Evolutionary conservation across 2,888 invertebrate species (phyloP), one percentile per base, ranked within the genome.

Genomic region (Dicranocentrus wangi): DNA sequence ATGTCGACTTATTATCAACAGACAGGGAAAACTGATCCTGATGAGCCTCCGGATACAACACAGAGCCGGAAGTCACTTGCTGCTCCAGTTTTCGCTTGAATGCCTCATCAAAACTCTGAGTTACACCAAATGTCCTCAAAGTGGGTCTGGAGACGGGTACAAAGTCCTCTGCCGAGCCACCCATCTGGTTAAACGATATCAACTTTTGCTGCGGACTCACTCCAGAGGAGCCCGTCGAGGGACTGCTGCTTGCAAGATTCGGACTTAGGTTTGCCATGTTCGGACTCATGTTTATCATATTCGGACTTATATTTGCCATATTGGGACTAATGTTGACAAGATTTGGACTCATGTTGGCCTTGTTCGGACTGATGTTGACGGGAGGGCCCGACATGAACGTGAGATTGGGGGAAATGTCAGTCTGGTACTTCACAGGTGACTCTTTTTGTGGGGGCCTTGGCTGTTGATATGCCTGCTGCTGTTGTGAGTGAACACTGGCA

Each of bases 51-150:
- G 58, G 43, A 13, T 79, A 58, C 17, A 71, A 21, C 2, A 79
- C 39, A 23, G 79, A 65, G 39, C 79, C 79, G 8, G 79, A 65
- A 8, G 66, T 55, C 43, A 71, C 32, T 58, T 82, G 75, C 2
- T 72, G 58, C 5, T 83, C 85, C 8, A 82, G 25, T 60, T 81
- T 83, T 10, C 78, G 60, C 23, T 80, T 83, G 58, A 81, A 58
- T 7, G 81, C 72, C n/a, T 83, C 85, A 32, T 85, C 85, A 58
- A 84, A 84, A 68, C 84, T 85, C 23, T 79, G 73, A 0, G 83
- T 84, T 1, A 81, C 81, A 10, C 84, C 85, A 47, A 84, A 82
- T 7, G 79, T 63, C 1, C 75, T 80, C 10, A 82, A 55, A 63
- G 82, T 77, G 1, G 85, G 81, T n/a, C 80, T 72, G 1, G 60